Conservation (phyloP, 2,888 invertebrate species). For the Eupithecia vulgata region DNA sequence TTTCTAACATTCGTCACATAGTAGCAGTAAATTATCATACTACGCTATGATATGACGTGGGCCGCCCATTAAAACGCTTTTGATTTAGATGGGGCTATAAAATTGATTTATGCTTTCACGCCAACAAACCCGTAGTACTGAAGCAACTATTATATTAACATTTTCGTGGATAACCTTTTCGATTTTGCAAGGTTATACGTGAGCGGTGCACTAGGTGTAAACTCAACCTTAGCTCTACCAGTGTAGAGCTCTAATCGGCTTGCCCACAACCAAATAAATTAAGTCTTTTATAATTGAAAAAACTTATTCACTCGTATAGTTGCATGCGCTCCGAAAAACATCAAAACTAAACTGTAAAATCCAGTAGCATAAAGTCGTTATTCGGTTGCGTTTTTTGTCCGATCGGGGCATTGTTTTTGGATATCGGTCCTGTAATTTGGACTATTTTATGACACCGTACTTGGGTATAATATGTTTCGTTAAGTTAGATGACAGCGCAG, state of each 20-base stretch:
- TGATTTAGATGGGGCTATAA: conserved; percentile 85
- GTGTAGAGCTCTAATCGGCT: conserved; percentile 43
- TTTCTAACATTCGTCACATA: conserved; percentile 85
- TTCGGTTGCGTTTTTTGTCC: conserved; percentile 46
- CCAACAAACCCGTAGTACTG: conserved; percentile 83
- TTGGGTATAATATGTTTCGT: conserved; percentile 68
- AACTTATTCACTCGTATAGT: conserved; percentile 78
- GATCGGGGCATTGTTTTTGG: conserved; percentile 78
- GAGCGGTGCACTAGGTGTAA: conserved; percentile 39
- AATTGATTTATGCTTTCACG: conserved; percentile 85
- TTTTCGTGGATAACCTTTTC: conserved; percentile 83
- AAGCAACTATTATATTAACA: conserved; percentile 85
- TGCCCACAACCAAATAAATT: conserved; percentile 54
- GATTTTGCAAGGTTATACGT: conserved; percentile 70
- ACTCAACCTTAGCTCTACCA: conserved; percentile 42
- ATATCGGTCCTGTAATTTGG: conserved; percentile 78
- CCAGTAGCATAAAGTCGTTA: conserved; percentile 48
- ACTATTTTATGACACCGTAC: conserved; percentile 75
- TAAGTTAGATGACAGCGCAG: conserved; percentile 64
- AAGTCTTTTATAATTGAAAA: conserved; percentile 79
- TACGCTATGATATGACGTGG: conserved; percentile 84
- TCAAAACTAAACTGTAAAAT: conserved; percentile 58
- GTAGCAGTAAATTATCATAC: conserved; percentile 85
- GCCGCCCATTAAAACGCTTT: conserved; percentile 85
- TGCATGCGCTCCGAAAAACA: conserved; percentile 65